Evolutionary conservation across 2,888 invertebrate genomes (phyloP).

Genomic region (Nysson spinosus): DNA sequence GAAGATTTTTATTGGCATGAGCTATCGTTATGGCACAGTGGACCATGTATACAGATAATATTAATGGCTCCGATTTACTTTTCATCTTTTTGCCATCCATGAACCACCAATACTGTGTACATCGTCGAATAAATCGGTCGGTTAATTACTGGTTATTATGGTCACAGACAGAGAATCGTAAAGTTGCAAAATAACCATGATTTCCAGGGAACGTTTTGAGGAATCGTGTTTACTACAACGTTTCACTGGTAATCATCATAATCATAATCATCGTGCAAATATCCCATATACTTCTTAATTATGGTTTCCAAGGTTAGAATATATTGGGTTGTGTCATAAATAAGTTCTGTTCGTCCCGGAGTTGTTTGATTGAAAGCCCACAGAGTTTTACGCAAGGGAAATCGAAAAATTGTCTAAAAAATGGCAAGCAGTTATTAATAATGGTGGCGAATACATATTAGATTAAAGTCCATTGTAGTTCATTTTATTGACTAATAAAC

Average conservation of each 20-base stretch:
- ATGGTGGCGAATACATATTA: too few species aligned
- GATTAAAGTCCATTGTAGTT: too few species aligned
- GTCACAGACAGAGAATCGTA: slow-evolving; percentile 42
- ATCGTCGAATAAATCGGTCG: slow-evolving; percentile 36
- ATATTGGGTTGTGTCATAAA: too few species aligned
- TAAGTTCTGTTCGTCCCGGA: too few species aligned
- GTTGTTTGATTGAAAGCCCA: too few species aligned
- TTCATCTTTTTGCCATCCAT: slow-evolving; percentile 16
- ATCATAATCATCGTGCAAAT: too few species aligned
- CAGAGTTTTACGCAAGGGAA: too few species aligned
- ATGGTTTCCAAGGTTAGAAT: too few species aligned
- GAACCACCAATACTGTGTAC: slow-evolving; percentile 14
- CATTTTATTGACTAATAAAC: too few species aligned
- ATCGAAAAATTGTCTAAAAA: too few species aligned
- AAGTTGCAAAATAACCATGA: slow-evolving; percentile 34
- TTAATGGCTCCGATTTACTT: slow-evolving; percentile 33
- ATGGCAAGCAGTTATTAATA: too few species aligned
- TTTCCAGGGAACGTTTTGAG: slow-evolving; percentile 42
- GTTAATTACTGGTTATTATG: slow-evolving; percentile 46
- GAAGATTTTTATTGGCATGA: slow-evolving; percentile 7
- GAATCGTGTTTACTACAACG: slow-evolving; percentile 10
- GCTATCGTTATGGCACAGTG: slow-evolving; percentile 20
- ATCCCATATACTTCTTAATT: too few species aligned
- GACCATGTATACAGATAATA: background rate
- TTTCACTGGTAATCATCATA: slow-evolving; percentile 35